phyloP scores from a whole-genome alignment of 2,888 invertebrate species.

The Tachystola acroxantha region DNA sequence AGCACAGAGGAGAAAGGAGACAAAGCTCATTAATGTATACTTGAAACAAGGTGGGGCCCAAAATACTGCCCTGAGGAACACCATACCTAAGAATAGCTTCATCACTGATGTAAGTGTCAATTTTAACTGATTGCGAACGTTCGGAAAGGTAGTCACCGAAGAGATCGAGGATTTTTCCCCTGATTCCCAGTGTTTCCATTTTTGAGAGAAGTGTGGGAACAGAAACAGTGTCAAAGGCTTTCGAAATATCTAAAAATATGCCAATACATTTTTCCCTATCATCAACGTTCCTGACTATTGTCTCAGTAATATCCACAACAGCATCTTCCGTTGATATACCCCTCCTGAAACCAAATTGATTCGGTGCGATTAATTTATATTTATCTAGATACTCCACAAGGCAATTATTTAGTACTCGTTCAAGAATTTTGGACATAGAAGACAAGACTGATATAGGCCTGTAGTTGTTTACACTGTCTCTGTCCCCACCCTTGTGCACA shows the following conservation, averaged over 20 bases:
- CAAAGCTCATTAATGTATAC: not conserved
- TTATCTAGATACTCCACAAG: slow-evolving; percentile 1
- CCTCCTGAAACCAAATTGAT: slow-evolving; percentile 1
- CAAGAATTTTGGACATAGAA: slow-evolving; percentile 11
- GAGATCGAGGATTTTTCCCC: not conserved
- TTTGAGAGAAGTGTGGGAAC: not conserved
- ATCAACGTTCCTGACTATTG: slow-evolving; percentile 7
- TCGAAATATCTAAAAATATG: slow-evolving; percentile 11
- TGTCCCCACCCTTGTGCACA: slow-evolving; percentile 10
- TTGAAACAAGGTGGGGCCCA: not conserved
- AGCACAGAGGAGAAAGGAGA: not conserved
- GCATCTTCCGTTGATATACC: not conserved
- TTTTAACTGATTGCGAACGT: not conserved
- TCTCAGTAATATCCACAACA: not conserved
- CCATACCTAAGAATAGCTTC: not conserved
- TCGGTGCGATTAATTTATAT: not conserved
- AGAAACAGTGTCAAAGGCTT: slow-evolving; percentile 12
- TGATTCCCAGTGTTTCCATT: not conserved
- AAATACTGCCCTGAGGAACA: not conserved
- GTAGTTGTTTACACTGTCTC: slow-evolving; percentile 9
- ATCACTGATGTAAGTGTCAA: not conserved
- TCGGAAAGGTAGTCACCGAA: not conserved
- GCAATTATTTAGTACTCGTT: slow-evolving; percentile 13
- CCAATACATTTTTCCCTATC: slow-evolving; percentile 5
- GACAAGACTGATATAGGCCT: slow-evolving; percentile 12